Evolutionary conservation across 2,888 invertebrate species (phyloP), one percentile per base, ranked within the genome.

Genomic region (Asteroscopus sphinx): DNA sequence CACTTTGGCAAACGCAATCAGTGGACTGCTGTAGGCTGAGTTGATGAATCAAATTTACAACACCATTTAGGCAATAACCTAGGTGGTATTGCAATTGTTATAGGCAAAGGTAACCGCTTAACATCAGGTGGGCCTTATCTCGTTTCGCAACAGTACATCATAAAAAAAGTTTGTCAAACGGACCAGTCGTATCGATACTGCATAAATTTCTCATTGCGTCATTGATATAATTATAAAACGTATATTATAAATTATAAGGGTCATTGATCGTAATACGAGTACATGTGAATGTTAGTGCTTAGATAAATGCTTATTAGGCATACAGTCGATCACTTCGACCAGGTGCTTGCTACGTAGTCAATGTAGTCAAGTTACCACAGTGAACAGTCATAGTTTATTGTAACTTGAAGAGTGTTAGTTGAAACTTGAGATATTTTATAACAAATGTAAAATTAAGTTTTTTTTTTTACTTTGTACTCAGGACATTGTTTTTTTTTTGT

Each of bases 191-290:
- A n/a, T n/a, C n/a, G n/a, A n/a, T n/a, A n/a, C n/a, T n/a, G n/a
- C n/a, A n/a, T n/a, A n/a, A 28, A 11, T 28, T 28, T 28, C 3
- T 12, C 6, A n/a, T n/a, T n/a, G 21, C 13, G 3, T 12, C 32
- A 35, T 15, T 15, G 35, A 35, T 13, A 35, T 32, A 12, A 13
- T 13, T 12, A 32, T 12, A 32, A 0, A 32, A n/a, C 21, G 42
- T 17, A 39, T 15, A 30, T 47, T 13, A 16, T 3, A 21, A 16
- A 30, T 47, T 13, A 16, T 3, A 21, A 16, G 26, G 66, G 48
- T 65, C 58, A 70, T 21, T 66, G 48, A 25, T 41, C 57, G 48
- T 64, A 66, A 56, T 28, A 25, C 7, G 69, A 62, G 32, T 9
- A 40, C 3, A 37, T 12, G 35, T 5, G 12, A 36, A 44, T 16